Conservation (phyloP, 1,140 invertebrate species). For the Nasonia vitripennis region DNA sequence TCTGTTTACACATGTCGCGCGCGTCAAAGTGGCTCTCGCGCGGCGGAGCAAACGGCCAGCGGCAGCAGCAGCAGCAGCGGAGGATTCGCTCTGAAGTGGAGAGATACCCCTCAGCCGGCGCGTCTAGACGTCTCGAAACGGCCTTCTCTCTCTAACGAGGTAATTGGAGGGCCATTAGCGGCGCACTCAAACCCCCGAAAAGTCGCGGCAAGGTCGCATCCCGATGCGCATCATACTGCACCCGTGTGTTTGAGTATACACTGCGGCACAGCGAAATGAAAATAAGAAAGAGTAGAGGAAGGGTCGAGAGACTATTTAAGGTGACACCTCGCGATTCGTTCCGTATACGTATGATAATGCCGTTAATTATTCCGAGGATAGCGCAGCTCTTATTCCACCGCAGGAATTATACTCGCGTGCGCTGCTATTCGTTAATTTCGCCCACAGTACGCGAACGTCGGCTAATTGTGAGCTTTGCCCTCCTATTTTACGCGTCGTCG, state of each 20-base stretch:
- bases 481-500: conserved; percentile 50
- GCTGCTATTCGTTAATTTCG: conserved; percentile 37
- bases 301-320: conserved; percentile 60
- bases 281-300: background rate
- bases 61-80: background rate
- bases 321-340: background rate
- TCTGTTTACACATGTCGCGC: background rate
- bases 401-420: background rate
- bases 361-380: conserved; percentile 39
- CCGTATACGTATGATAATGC: conserved; percentile 42
- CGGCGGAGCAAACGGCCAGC: background rate
- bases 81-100: background rate
- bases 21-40: background rate
- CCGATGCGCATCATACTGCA: background rate
- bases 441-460: conserved; percentile 17
- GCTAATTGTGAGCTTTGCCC: conserved; percentile 57
- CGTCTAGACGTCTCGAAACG: background rate
- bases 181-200: background rate
- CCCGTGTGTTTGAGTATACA: no score
- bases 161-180: background rate
- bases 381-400: background rate
- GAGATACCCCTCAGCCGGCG: background rate
- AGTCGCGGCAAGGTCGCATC: background rate
- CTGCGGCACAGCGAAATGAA: background rate
- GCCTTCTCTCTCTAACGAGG: background rate